These are phyloP conservation scores for Lichenostomus cassidix DNA, from an alignment of 2,113 vertebrate genomes.

Conservation along the genomic window DNA sequence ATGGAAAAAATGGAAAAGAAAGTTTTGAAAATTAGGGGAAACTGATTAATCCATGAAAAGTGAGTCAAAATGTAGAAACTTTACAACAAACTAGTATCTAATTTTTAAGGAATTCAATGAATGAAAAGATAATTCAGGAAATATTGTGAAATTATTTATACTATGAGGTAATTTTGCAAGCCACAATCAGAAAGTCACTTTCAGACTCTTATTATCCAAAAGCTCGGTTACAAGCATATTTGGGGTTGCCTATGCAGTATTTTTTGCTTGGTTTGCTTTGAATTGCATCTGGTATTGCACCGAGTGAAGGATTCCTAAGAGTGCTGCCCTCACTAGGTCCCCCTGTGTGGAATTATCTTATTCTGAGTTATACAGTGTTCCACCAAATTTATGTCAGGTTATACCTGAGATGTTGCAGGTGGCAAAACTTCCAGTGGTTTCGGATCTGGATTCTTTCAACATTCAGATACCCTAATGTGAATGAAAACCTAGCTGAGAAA, in stretches of 20 bases:
- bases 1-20: conserved; percentile 24
- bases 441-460: background rate
- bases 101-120: background rate
- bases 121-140: background rate
- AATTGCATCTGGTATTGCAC: background rate
- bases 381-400: background rate
- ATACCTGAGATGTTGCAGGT: background rate
- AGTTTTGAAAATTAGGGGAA: background rate
- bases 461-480: fast-evolving
- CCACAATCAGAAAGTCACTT: background rate
- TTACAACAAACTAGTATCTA: background rate
- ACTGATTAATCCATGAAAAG: background rate
- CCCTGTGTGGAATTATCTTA: background rate
- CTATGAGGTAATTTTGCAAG: background rate
- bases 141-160: background rate
- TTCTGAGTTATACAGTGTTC: background rate
- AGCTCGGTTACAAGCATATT: background rate
- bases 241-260: background rate
- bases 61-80: background rate
- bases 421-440: background rate
- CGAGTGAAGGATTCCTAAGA: background rate
- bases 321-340: background rate
- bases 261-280: background rate
- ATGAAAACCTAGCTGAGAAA: background rate
- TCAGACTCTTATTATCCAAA: background rate